A percentile compares a stretch with the other conserved stretches of the same genome.
Conservation (phyloP, 1,140 invertebrate species). For the Formica exsecta region DNA sequence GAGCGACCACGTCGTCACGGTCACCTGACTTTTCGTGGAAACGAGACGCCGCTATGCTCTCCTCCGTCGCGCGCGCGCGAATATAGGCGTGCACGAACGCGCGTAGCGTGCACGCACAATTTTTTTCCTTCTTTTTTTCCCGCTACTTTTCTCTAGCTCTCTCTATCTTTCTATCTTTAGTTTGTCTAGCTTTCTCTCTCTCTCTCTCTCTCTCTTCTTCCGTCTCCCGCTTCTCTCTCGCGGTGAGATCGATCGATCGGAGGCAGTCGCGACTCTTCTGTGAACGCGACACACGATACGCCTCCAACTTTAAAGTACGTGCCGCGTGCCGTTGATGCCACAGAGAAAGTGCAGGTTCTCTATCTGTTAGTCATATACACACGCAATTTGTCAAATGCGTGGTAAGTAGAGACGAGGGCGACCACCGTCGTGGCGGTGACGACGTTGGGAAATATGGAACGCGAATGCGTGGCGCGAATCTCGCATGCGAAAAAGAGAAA, state of each 20-base stretch:
- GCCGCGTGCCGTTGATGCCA: slow-evolving; percentile 34
- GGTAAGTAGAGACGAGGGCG: slow-evolving; percentile 28
- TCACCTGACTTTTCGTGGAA: slow-evolving; percentile 79
- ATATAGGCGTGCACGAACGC: slow-evolving; percentile 55
- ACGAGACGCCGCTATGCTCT: slow-evolving; percentile 58
- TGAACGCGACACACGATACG: slow-evolving; percentile 47
- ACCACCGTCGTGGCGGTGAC: neutral
- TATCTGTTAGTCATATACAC: slow-evolving; percentile 11
- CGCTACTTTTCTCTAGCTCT: neutral
- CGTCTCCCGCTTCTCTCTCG: neutral
- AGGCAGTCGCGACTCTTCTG: slow-evolving; percentile 38
- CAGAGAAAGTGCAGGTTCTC: slow-evolving; percentile 48
- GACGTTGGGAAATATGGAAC: slow-evolving; percentile 9
- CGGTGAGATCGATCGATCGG: slow-evolving; percentile 56
- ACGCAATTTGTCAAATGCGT: slow-evolving; percentile 44
- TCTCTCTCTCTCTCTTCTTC: neutral
- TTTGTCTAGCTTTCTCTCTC: neutral
- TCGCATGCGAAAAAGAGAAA: neutral
- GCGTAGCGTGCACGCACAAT: slow-evolving; percentile 34
- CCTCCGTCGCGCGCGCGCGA: slow-evolving; percentile 53
- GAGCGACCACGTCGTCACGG: slow-evolving; percentile 75
- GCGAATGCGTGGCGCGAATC: neutral
- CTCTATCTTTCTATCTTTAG: slow-evolving; percentile 1
- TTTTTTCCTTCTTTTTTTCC: slow-evolving; percentile 33
- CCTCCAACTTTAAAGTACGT: slow-evolving; percentile 36